phyloP scores from a whole-genome alignment of 2,113 vertebrate genomes.

The Otolemur garnettii region DNA sequence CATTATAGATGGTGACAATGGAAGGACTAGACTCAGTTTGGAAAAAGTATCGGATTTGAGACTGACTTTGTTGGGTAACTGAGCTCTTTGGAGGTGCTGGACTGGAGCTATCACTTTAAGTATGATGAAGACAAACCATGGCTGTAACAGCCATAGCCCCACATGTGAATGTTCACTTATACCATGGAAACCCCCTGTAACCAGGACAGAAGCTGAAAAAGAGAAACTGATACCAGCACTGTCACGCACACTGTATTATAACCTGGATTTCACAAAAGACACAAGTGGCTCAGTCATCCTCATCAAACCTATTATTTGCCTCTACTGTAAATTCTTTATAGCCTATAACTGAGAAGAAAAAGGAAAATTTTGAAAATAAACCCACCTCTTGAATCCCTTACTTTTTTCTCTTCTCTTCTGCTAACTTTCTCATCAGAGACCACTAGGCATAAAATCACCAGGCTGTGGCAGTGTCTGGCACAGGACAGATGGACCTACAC shows the following conservation, averaged over 20 bases:
- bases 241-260: neutral
- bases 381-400: neutral
- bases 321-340: neutral
- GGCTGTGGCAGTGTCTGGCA: neutral
- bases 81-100: neutral
- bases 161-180: rapidly evolving
- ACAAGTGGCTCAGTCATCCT: neutral
- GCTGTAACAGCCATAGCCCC: neutral
- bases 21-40: neutral
- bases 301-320: neutral
- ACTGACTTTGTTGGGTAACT: neutral
- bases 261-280: neutral
- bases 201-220: too few species aligned
- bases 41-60: neutral
- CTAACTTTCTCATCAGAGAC: neutral
- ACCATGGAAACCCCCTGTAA: neutral
- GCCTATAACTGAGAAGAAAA: neutral
- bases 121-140: rapidly evolving
- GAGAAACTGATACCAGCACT: neutral
- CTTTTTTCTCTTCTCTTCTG: neutral
- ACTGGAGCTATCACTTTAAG: neutral
- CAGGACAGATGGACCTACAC: neutral
- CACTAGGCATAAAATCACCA: neutral
- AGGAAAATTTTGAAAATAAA: neutral
- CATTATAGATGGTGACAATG: neutral